phyloP scores from a whole-genome alignment of 2,797 vertebrate species.

The Morus bassanus region DNA sequence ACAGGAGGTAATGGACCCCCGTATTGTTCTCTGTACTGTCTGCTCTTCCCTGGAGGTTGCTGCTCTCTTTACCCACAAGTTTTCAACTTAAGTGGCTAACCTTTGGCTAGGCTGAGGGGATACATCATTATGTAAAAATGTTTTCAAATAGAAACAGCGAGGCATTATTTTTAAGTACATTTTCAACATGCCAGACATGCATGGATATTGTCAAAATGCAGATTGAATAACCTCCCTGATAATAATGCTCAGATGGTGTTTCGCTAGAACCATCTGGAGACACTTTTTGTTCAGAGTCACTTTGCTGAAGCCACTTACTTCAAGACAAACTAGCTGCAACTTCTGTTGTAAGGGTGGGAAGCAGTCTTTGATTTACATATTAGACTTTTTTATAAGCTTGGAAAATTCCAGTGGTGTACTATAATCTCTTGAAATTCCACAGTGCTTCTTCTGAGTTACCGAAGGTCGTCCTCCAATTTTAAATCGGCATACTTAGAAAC shows the following conservation, averaged over 20 bases:
- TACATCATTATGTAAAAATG: background rate
- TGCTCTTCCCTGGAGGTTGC: background rate
- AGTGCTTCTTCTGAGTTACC: conserved; percentile 66
- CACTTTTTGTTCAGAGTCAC: conserved; percentile 67
- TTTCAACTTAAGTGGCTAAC: background rate
- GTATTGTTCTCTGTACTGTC: background rate
- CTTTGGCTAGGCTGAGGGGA: background rate
- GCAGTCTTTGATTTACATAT: conserved; percentile 76
- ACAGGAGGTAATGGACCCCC: background rate
- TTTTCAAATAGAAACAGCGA: background rate
- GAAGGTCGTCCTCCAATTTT: conserved; percentile 47
- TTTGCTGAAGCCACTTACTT: conserved; percentile 80
- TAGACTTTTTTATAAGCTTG: conserved; percentile 56
- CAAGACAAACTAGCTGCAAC: conserved; percentile 81
- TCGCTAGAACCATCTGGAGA: conserved; percentile 84
- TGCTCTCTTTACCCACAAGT: background rate
- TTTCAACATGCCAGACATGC: conserved; percentile 13
- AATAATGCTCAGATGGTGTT: conserved; percentile 66
- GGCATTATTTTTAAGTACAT: background rate
- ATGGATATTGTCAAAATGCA: conserved; percentile 58
- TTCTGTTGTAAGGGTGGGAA: conserved; percentile 65
- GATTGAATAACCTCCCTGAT: conserved; percentile 52
- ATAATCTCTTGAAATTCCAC: conserved; percentile 50
- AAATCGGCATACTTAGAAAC: background rate
- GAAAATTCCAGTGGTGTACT: conserved; percentile 73